phyloP scores from a whole-genome alignment of 2,113 vertebrate genomes.

The Anguilla rostrata region DNA sequence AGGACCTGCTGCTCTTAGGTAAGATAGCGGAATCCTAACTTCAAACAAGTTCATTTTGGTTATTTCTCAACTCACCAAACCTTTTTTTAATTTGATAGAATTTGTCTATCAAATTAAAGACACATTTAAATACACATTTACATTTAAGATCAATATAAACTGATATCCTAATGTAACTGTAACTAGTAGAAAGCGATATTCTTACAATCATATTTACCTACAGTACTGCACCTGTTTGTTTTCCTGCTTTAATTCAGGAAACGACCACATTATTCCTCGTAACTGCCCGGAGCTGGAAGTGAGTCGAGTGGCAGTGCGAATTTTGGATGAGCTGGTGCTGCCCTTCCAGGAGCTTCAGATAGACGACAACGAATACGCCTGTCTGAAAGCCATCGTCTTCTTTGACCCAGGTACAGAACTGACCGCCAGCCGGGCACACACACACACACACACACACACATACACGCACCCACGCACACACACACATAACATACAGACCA shows the following conservation, averaged over 20 bases:
- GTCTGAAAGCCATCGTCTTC: slow-evolving; percentile 97
- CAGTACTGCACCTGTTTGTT: neutral
- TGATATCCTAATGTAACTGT: neutral
- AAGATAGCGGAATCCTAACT: slow-evolving; percentile 38
- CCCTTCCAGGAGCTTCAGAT: slow-evolving; percentile 98
- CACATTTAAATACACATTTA: too few relatives aligned
- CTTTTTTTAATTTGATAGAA: too few relatives aligned
- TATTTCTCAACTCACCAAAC: too few relatives aligned
- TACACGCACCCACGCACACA: too few relatives aligned
- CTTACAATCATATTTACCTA: neutral
- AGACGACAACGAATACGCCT: slow-evolving; percentile 94
- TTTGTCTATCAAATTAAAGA: too few relatives aligned
- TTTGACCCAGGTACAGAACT: slow-evolving; percentile 89
- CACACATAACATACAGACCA: too few relatives aligned
- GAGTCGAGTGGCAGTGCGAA: slow-evolving; percentile 85
- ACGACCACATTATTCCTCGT: slow-evolving; percentile 90
- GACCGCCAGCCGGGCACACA: neutral
- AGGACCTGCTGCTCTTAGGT: slow-evolving; percentile 94
- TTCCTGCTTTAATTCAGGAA: slow-evolving; percentile 70
- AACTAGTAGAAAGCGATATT: neutral
- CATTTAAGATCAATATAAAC: neutral
- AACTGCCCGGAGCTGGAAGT: slow-evolving; percentile 95
- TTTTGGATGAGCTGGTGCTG: slow-evolving; percentile 92
- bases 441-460: too few relatives aligned
- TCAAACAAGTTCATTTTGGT: neutral